Percentiles rank a stretch among this genome's conserved stretches.
Conservation (phyloP, 2,113 vertebrate genomes). For the Notarius lentiginosus region DNA sequence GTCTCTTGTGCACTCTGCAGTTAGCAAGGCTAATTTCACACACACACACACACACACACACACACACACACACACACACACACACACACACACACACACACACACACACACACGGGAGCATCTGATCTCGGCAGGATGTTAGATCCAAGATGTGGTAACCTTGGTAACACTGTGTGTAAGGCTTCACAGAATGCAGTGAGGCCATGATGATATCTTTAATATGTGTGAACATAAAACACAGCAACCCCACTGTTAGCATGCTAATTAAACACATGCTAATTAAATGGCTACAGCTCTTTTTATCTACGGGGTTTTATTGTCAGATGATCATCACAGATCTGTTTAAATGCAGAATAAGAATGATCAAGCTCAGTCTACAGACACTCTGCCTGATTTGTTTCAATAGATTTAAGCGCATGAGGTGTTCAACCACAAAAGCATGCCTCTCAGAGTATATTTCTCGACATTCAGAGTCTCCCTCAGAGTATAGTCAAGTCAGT, state of each 20-base stretch:
- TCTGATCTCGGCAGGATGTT: neutral
- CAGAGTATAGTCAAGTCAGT: neutral
- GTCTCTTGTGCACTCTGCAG: neutral
- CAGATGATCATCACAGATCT: neutral
- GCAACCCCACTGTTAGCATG: neutral
- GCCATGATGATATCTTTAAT: slow-evolving; percentile 1
- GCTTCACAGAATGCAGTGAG: neutral
- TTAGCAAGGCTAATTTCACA: slow-evolving; percentile 7
- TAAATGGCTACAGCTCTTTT: neutral
- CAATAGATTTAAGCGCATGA: neutral
- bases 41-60: neutral
- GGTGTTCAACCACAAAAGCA: neutral
- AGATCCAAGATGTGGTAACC: slow-evolving; percentile 20
- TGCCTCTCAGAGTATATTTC: too few species aligned
- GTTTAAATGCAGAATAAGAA: neutral
- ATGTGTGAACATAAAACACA: neutral
- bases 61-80: neutral
- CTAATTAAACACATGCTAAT: slow-evolving; percentile 1
- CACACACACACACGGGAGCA: neutral
- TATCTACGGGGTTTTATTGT: neutral
- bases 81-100: neutral
- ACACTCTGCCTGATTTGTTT: neutral
- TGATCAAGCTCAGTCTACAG: neutral
- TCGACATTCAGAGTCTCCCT: neutral
- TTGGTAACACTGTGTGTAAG: slow-evolving; percentile 3